phyloP scores from a whole-genome alignment of 2,888 invertebrate species.

The Nemapogon koenigi region DNA sequence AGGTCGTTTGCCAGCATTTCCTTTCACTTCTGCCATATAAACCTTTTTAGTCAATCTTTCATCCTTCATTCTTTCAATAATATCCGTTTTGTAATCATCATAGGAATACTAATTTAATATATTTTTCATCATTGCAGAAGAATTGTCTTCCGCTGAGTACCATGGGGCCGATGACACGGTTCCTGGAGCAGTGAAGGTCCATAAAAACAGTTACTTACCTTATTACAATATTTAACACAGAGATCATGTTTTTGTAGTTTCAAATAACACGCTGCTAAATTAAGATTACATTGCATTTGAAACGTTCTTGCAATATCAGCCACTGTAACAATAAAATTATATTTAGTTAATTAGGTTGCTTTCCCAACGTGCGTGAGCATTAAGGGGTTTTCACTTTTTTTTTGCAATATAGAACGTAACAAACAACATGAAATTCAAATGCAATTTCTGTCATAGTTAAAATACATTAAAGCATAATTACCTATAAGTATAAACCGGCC shows the following conservation, averaged over 20 bases:
- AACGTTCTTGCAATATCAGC: constrained; percentile 25
- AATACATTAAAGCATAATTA: too few relatives aligned
- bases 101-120: neutral
- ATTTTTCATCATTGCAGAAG: neutral
- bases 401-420: too few relatives aligned
- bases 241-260: constrained; percentile 68
- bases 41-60: too few relatives aligned
- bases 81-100: neutral
- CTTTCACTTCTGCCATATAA: too few relatives aligned
- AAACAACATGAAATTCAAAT: too few relatives aligned
- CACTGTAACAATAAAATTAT: constrained; percentile 23
- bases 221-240: constrained; percentile 69
- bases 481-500: too few relatives aligned
- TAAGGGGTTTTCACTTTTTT: too few relatives aligned
- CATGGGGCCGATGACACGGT: neutral
- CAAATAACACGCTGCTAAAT: constrained; percentile 77
- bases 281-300: constrained; percentile 66
- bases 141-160: too few relatives aligned
- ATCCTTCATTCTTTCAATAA: neutral
- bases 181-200: neutral
- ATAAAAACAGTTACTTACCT: constrained; percentile 51
- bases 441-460: too few relatives aligned
- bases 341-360: too few relatives aligned
- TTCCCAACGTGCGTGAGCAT: too few relatives aligned
- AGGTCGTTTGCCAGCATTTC: too few relatives aligned